A percentile compares a stretch with the other conserved stretches of the same genome.
Conservation (phyloP, 2,113 vertebrate species). For the Cynocephalus volans region DNA sequence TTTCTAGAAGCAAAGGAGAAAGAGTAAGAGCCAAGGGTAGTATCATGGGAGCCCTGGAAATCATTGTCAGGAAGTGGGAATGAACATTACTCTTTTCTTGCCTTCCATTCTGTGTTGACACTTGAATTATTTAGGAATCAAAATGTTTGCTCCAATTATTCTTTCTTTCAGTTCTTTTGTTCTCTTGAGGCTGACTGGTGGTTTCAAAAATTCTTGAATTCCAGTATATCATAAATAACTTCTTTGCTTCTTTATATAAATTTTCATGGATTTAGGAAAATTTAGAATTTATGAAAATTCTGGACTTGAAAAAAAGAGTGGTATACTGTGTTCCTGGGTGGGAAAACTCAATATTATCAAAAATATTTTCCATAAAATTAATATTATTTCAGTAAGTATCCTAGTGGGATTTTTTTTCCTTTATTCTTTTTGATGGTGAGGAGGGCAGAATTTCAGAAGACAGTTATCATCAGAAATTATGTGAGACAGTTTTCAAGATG, state of each 20-base stretch:
- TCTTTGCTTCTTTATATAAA: background rate
- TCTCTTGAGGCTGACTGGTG: background rate
- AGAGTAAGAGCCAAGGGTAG: background rate
- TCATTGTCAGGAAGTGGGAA: background rate
- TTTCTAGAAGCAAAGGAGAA: conserved; percentile 13
- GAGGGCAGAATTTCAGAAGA: background rate
- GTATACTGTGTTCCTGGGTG: background rate
- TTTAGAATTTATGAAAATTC: background rate
- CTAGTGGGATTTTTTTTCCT: background rate
- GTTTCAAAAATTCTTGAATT: conserved; percentile 36
- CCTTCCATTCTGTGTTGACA: background rate
- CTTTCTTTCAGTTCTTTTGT: background rate
- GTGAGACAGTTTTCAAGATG: too few relatives aligned
- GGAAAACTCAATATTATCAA: background rate
- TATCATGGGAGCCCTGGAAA: background rate
- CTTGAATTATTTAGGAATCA: conserved; percentile 61
- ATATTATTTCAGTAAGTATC: background rate
- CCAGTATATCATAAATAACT: background rate
- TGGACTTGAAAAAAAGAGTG: background rate
- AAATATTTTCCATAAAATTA: background rate
- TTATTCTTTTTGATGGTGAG: background rate
- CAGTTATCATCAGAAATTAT: background rate
- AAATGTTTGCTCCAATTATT: background rate
- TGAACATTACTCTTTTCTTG: background rate
- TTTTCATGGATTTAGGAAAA: conserved; percentile 16